Evolutionary conservation across 2,113 vertebrate genomes (phyloP), one percentile per base, ranked within the genome.

Genomic region (Antennarius striatus): DNA sequence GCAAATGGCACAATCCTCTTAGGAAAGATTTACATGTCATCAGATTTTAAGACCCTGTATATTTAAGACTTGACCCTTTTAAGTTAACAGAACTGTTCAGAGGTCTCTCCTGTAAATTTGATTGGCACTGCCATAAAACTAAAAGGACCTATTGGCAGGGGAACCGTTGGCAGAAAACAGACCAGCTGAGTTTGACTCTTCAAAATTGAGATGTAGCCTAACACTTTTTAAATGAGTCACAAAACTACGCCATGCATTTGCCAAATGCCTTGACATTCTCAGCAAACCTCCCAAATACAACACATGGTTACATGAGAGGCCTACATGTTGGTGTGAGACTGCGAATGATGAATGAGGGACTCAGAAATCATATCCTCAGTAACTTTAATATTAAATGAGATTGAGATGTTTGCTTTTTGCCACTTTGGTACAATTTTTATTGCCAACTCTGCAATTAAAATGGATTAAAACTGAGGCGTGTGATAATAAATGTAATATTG

Each of bases 171-270:
- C 76, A 86, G 79, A 80, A 61, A 85, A 64, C 78, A 81, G 84
- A 86, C 63, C 69, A 63, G 69, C 62, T 16, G 75, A 79, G 72
- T 76, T 79, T 22, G 48, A 42, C 48, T 74, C 60, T 72, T 80
- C 73, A 71, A 77, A 73, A 65, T 60, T 71, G 72, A 87, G 81
- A 70, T 54, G 65, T 70, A 79, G 81, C 49, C n/a, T 11, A 50
- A 14, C 79, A 78, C 77, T 80, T 73, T 45, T 22, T 63, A 69
- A 85, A 78, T 81, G 83, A 88, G 75, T 88, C 83, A 81, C 61
- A 58, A 45, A 63, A 58, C 71, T 63, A 29, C 61, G 59, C 60
- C 56, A 40, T 40, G 63, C 47, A 49, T 63, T 61, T 77, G 83
- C 79, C 85, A 86, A 79, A 78, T 69, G 71, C 81, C 70, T 87